These are phyloP conservation scores for Eretmochelys imbricata DNA, from an alignment of 2,113 vertebrate genomes.

Conservation along the genomic window DNA sequence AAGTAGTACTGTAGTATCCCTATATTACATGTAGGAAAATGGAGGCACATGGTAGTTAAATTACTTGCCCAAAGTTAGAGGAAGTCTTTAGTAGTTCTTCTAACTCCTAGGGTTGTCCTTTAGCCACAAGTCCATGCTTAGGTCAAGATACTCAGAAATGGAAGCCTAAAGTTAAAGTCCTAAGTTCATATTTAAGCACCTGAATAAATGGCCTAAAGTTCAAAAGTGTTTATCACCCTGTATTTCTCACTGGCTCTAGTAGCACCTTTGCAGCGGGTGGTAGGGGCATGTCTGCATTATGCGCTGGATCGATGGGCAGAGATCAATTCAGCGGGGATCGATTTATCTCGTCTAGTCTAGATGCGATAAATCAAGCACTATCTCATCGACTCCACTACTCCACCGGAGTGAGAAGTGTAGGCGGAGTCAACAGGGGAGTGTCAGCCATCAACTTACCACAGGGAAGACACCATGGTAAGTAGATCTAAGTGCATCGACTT, in stretches of 20 bases:
- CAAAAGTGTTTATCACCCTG: not conserved
- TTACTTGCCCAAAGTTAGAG: not conserved
- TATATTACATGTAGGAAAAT: not conserved
- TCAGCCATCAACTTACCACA: no score
- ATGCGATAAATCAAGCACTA: no score
- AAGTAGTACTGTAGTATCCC: slow-evolving; percentile 50
- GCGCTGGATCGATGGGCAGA: no score
- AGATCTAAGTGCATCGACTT: no score
- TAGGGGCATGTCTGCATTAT: no score
- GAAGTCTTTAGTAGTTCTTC: slow-evolving; percentile 17
- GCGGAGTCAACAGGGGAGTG: no score
- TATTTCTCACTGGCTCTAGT: not conserved
- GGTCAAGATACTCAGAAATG: not conserved
- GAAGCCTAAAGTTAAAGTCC: not conserved
- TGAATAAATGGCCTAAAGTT: not conserved
- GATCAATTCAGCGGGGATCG: no score
- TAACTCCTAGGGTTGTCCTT: not conserved
- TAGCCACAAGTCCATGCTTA: not conserved
- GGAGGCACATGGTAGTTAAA: not conserved
- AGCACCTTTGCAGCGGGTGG: not conserved
- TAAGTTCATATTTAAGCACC: not conserved
- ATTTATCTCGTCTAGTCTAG: no score
- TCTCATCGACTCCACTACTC: no score
- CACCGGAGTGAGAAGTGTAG: no score
- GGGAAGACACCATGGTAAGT: no score